phyloP scores from a whole-genome alignment of 2,113 vertebrate species.

The Sceloporus tristichus region DNA sequence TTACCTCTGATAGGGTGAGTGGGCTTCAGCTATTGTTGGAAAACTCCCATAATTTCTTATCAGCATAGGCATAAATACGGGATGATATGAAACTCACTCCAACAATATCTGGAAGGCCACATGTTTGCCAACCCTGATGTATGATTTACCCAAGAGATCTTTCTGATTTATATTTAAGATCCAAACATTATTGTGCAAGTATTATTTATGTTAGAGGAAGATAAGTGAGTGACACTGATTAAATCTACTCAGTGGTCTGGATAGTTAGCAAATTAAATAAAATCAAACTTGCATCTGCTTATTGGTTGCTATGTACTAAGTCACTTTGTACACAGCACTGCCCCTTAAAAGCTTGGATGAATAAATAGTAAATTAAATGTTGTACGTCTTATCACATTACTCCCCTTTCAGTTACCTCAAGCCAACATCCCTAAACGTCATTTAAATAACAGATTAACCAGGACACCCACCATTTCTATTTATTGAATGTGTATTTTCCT shows the following conservation, averaged over 20 bases:
- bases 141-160: background rate
- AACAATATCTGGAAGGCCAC: background rate
- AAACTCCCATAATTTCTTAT: background rate
- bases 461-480: constrained; percentile 24
- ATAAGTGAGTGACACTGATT: constrained; percentile 32
- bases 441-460: constrained; percentile 49
- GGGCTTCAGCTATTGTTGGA: background rate
- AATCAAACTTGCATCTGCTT: background rate
- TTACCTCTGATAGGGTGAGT: no score
- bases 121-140: background rate
- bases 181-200: background rate
- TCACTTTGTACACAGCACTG: background rate
- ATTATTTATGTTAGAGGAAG: background rate
- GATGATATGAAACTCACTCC: background rate
- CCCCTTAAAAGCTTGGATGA: constrained; percentile 38
- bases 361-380: constrained; percentile 33
- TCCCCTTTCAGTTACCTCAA: constrained; percentile 26
- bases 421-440: constrained; percentile 33
- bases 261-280: background rate
- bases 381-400: constrained; percentile 16
- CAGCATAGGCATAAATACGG: background rate
- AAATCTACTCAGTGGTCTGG: background rate
- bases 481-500: constrained; percentile 22
- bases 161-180: background rate
- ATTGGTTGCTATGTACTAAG: constrained; percentile 27